Conservation (phyloP, 2,888 invertebrate genomes). For the Eupithecia dodoneata region DNA sequence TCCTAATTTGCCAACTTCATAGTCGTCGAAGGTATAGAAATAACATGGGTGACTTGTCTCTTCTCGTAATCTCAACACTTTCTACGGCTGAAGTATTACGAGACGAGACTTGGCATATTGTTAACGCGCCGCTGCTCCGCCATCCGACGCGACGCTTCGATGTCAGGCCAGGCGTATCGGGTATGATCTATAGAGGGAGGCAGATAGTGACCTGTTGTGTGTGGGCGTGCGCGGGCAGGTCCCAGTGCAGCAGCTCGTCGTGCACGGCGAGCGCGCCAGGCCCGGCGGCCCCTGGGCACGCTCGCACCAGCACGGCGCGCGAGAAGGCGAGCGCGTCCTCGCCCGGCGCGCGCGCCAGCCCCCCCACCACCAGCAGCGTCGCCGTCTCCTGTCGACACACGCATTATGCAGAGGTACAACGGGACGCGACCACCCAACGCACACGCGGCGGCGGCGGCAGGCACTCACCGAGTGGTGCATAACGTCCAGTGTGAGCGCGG, state of each 20-base stretch:
- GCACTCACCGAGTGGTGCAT: neutral
- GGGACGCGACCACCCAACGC: too few relatives aligned
- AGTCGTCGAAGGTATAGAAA: too few relatives aligned
- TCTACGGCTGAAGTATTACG: too few relatives aligned
- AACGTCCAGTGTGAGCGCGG: neutral
- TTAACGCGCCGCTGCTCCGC: too few relatives aligned
- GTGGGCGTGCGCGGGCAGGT: constrained; percentile 66
- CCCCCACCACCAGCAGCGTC: neutral
- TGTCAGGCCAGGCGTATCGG: too few relatives aligned
- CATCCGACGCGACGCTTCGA: too few relatives aligned
- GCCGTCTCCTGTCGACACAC: neutral
- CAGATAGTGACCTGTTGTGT: neutral
- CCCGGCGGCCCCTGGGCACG: constrained; percentile 71
- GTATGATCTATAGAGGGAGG: too few relatives aligned
- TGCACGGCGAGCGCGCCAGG: constrained; percentile 78
- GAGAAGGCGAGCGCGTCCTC: constrained; percentile 80
- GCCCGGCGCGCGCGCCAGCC: neutral
- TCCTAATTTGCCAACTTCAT: too few relatives aligned
- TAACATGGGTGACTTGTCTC: too few relatives aligned
- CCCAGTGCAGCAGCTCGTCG: constrained; percentile 87
- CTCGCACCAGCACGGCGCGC: constrained; percentile 85
- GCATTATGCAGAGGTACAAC: too few relatives aligned
- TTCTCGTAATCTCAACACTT: too few relatives aligned
- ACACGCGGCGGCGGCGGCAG: neutral
- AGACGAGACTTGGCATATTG: too few relatives aligned